Conservation (phyloP, 2,797 vertebrate genomes). For the Psittacula derbiana region DNA sequence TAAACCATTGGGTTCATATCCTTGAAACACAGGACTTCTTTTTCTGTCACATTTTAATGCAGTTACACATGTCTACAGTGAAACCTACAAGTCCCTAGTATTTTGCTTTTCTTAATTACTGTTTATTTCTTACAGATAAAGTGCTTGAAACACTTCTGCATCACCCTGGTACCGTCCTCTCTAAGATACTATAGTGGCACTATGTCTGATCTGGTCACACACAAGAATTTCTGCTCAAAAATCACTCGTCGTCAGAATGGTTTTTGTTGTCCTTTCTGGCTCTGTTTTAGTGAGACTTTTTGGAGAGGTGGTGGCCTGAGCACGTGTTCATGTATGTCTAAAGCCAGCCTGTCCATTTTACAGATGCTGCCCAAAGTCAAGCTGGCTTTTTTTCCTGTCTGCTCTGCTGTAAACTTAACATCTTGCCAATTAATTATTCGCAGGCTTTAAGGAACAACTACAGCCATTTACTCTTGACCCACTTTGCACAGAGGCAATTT, state of each 20-base stretch:
- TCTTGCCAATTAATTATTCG: not conserved
- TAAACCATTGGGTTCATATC: not conserved
- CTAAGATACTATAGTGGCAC: not conserved
- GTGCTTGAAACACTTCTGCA: not conserved
- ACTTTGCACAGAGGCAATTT: not conserved
- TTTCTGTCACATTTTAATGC: not conserved
- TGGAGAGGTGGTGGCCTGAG: not conserved
- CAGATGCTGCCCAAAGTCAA: not conserved
- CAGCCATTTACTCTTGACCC: not conserved
- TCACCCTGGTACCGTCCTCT: not conserved
- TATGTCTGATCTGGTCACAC: not conserved
- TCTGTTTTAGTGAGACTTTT: not conserved
- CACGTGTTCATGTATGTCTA: not conserved
- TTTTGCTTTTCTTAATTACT: not conserved
- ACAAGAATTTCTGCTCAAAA: not conserved
- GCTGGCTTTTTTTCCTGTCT: not conserved
- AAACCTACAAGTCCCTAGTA: not conserved
- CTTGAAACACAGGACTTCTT: not conserved
- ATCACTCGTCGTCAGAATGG: no score
- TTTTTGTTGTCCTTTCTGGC: not conserved
- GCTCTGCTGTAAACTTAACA: not conserved
- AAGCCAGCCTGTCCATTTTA: not conserved
- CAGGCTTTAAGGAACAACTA: not conserved
- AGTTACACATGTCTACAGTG: not conserved
- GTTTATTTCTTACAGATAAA: not conserved